phyloP scores from a whole-genome alignment of 2,888 invertebrate species.

The Drosophila picticornis region DNA sequence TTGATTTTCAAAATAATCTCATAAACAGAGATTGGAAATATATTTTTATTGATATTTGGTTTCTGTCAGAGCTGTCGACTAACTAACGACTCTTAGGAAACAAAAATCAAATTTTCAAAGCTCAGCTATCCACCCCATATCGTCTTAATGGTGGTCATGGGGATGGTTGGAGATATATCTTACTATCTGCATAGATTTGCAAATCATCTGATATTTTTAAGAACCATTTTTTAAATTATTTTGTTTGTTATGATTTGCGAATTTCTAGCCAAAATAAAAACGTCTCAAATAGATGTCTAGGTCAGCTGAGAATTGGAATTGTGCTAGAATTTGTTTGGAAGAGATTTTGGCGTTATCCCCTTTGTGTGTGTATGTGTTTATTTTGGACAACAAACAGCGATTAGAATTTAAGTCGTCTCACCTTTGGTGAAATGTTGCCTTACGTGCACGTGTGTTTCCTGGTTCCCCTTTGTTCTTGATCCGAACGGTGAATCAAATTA shows the following conservation, averaged over 20 bases:
- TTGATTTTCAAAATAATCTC: neutral
- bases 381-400: constrained; percentile 31
- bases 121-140: neutral
- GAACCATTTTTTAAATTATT: no score
- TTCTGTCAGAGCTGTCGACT: neutral
- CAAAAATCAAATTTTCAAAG: neutral
- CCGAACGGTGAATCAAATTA: constrained; percentile 59
- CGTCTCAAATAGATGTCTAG: neutral
- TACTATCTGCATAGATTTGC: no score
- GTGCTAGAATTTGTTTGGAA: neutral
- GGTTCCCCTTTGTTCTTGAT: constrained; percentile 49
- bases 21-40: neutral
- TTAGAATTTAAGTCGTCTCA: constrained; percentile 54
- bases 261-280: neutral
- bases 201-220: no score
- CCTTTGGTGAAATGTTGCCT: constrained; percentile 51
- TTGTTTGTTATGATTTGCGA: neutral
- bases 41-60: neutral
- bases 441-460: constrained; percentile 60
- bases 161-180: neutral
- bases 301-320: constrained; percentile 3
- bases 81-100: neutral
- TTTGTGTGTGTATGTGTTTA: constrained; percentile 18
- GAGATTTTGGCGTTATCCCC: neutral
- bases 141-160: neutral